Conservation (phyloP, 2,113 vertebrate genomes). For the Pomatorhinus ruficollis region DNA sequence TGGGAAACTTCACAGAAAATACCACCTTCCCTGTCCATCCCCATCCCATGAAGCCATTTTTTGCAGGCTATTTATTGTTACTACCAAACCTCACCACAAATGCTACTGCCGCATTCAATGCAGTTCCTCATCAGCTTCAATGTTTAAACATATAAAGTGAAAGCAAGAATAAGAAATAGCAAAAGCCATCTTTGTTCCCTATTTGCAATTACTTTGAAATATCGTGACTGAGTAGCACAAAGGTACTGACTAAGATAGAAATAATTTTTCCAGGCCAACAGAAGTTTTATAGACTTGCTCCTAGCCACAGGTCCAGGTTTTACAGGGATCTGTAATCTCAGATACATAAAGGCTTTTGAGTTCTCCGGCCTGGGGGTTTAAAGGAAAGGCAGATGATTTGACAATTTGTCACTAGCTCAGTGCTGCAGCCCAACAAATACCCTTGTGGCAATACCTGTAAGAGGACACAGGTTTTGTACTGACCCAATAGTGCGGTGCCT, state of each 20-base stretch:
- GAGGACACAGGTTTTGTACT: neutral
- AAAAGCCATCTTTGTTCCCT: neutral
- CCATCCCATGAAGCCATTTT: neutral
- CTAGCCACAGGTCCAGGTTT: neutral
- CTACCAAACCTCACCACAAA: neutral
- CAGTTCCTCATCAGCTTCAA: neutral
- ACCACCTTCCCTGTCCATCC: rapidly evolving
- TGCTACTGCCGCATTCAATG: neutral
- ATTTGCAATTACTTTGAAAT: neutral
- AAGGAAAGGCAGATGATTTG: neutral
- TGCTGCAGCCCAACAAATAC: neutral
- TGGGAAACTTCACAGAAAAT: neutral
- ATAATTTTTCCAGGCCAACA: neutral
- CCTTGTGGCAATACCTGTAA: neutral
- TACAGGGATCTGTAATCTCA: neutral
- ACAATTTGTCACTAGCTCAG: neutral
- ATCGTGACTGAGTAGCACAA: neutral
- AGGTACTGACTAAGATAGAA: neutral
- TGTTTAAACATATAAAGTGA: neutral
- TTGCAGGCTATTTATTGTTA: neutral
- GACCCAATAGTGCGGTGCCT: neutral
- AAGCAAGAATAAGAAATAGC: neutral
- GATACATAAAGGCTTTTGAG: neutral
- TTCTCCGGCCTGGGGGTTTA: neutral
- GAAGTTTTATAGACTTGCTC: neutral